phyloP scores from a whole-genome alignment of 2,797 vertebrate genomes.

The Huso huso region DNA sequence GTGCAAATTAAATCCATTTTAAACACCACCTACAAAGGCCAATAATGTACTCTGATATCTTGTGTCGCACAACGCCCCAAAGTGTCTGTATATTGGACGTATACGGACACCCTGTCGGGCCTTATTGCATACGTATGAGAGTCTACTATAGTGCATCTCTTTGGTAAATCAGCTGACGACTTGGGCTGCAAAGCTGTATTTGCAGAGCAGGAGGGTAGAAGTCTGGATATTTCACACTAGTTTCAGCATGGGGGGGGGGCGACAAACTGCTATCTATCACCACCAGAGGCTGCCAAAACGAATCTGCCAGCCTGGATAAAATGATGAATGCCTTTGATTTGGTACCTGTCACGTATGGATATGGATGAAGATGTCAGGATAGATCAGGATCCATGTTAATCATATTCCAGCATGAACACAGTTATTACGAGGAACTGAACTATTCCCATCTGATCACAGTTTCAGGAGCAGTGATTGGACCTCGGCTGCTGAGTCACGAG shows the following conservation, averaged over 20 bases:
- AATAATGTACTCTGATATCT: too few relatives aligned
- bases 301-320: conserved; percentile 23
- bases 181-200: too few relatives aligned
- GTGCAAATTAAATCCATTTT: too few relatives aligned
- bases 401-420: conserved; percentile 23
- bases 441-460: conserved; percentile 18
- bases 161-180: too few relatives aligned
- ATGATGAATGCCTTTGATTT: conserved; percentile 45
- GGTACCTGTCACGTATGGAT: conserved; percentile 35
- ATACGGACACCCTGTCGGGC: too few relatives aligned
- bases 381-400: conserved; percentile 37
- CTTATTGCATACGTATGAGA: too few relatives aligned
- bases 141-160: too few relatives aligned
- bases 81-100: too few relatives aligned
- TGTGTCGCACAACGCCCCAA: too few relatives aligned
- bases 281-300: conserved; percentile 21
- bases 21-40: too few relatives aligned
- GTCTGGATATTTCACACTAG: conserved; percentile 27
- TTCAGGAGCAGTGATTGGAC: too few relatives aligned
- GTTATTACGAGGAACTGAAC: conserved; percentile 20
- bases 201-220: conserved; percentile 20
- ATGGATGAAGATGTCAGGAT: conserved; percentile 37
- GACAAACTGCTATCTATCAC: conserved; percentile 23
- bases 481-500: too few relatives aligned
- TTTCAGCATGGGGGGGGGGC: conserved; percentile 1